Conservation (phyloP, 2,113 vertebrate genomes). For the Formicarius rufipectus region DNA sequence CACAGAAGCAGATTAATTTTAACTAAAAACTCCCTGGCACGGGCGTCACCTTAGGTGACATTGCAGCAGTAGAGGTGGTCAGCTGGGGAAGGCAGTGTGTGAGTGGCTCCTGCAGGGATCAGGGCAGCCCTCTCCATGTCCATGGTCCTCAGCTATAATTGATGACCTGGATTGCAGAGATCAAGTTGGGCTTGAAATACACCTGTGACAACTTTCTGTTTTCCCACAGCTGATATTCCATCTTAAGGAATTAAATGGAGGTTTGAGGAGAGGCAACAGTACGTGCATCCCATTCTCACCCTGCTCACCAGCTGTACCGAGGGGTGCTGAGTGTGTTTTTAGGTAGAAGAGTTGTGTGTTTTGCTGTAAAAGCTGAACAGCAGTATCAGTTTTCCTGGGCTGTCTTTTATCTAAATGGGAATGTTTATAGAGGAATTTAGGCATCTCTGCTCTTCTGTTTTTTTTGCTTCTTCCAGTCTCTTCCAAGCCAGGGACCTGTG, state of each 20-base stretch:
- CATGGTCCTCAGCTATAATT: not conserved
- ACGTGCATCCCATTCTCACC: not conserved
- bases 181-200: not conserved
- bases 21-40: not conserved
- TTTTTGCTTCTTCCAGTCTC: constrained; percentile 79
- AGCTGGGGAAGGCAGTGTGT: not conserved
- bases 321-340: not conserved
- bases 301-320: not conserved
- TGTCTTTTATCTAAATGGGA: not conserved
- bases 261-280: not conserved
- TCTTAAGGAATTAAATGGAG: not conserved
- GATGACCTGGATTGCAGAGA: not conserved
- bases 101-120: not conserved
- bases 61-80: not conserved
- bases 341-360: not conserved
- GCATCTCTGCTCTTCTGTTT: constrained; percentile 24
- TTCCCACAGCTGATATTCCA: not conserved
- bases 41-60: not conserved
- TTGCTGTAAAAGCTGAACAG: not conserved
- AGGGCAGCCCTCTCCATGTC: not conserved
- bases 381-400: not conserved
- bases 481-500: constrained; percentile 93
- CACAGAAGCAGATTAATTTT: not conserved
- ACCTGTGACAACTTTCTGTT: not conserved
- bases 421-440: constrained; percentile 16